phyloP scores from a whole-genome alignment of 1,140 invertebrate species.

The Notospermus geniculatus region DNA sequence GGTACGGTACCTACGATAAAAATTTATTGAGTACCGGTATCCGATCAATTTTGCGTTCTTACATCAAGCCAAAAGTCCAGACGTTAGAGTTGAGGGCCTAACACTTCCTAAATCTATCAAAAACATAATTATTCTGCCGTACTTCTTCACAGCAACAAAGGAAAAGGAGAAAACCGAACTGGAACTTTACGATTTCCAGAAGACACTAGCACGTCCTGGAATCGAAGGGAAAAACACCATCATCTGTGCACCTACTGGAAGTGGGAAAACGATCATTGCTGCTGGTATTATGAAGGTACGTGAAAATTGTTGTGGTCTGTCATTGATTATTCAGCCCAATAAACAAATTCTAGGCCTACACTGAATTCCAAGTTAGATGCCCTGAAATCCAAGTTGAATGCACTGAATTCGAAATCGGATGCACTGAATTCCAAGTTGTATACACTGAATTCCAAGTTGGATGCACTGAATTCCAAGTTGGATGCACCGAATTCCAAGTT shows the following conservation, averaged over 20 bases:
- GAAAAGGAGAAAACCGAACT: too few relatives aligned
- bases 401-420: neutral
- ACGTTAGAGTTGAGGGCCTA: too few relatives aligned
- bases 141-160: too few relatives aligned
- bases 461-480: too few relatives aligned
- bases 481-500: too few relatives aligned
- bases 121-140: too few relatives aligned
- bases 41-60: too few relatives aligned
- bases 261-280: slow-evolving; percentile 38
- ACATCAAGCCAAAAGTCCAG: too few relatives aligned
- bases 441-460: neutral
- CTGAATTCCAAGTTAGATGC: neutral
- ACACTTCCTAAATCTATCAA: too few relatives aligned
- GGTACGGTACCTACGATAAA: too few relatives aligned
- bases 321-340: neutral
- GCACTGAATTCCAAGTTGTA: neutral
- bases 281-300: slow-evolving; percentile 28
- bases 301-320: neutral
- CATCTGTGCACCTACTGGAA: slow-evolving; percentile 37
- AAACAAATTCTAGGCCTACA: neutral
- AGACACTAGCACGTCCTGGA: slow-evolving; percentile 29
- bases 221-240: slow-evolving; percentile 32
- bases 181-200: slow-evolving; percentile 17
- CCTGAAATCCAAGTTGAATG: neutral
- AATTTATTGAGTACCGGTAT: too few relatives aligned